Base-by-base conservation (phyloP, 1,140 invertebrate species). In the Amyelois transitella region DNA sequence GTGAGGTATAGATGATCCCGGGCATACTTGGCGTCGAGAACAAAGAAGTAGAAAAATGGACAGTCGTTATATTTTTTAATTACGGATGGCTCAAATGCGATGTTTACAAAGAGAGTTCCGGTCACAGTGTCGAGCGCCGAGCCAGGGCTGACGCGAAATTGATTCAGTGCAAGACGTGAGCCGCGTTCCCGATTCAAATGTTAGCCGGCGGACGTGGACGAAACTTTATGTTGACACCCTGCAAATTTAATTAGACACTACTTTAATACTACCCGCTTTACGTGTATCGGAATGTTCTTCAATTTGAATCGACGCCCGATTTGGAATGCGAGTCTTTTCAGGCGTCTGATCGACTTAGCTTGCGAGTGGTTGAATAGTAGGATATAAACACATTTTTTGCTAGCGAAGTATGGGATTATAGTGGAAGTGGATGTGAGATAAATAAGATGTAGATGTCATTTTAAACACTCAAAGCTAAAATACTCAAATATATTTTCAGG, bases 161-260 rank as follows among this genome's bases (percentile, higher is more conserved):
- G 80, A 86, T 86, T 83, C 79, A 86, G 75, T 81, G 69, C 51
- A 61, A 45, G 64, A 86, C 80, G 82, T 86, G 82, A 72, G 68
- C 52, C 55, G 82, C 67, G 73, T 83, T 69, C 64, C 50, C 64
- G 72, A 83, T 86, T 81, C 77, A 83, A 82, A 82, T 77, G 73
- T 75, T 64, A 62, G 60, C 58, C 60, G 58, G 47, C 66, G 61
- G 54, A 55, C 44, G 50, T 25, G 38, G 50, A 75, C 64, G 67
- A 78, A 77, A 74, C 73, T 81, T 77, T 79, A 75, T 69, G 67
- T 70, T 72, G 75, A 79, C 75, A 66, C 60, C 56, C 62, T 62
- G 71, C 72, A 72, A 79, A 81, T 79, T 73, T 79, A 79, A 84
- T 84, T 81, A 81, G 66, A 67, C 60, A 68, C 55, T 69, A 63